phyloP scores from a whole-genome alignment of 2,888 invertebrate species.

The Nasonovia ribisnigri region DNA sequence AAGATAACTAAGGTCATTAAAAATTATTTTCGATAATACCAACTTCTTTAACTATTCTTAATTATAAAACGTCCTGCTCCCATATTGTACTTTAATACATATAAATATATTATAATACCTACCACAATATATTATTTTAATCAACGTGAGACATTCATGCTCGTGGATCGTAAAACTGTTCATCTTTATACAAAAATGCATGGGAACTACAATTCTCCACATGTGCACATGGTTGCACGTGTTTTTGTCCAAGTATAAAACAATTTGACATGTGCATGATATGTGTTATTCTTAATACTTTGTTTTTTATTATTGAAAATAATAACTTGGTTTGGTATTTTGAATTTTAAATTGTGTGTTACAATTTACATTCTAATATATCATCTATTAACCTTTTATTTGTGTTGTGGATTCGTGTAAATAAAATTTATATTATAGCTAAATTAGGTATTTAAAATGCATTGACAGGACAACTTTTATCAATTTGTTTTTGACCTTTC shows the following conservation, averaged over 20 bases:
- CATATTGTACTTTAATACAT: not conserved
- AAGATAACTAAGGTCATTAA: not conserved
- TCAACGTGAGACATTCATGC: not conserved
- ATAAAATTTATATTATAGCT: not conserved
- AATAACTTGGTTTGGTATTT: not conserved
- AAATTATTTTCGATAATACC: not conserved
- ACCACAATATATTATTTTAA: not conserved
- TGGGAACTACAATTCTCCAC: constrained; percentile 39
- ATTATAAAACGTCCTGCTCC: not conserved
- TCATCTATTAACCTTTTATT: not conserved
- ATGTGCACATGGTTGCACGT: constrained; percentile 7
- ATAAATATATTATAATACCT: not conserved
- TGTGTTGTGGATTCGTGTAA: not conserved
- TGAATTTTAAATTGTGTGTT: not conserved
- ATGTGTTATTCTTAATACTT: not conserved
- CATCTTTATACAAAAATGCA: not conserved
- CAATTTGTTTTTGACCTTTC: constrained; percentile 22
- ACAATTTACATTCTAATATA: not conserved
- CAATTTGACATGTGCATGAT: constrained; percentile 23
- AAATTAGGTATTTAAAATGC: not conserved
- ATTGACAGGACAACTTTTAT: not conserved
- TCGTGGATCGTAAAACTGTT: not conserved
- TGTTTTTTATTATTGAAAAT: not conserved
- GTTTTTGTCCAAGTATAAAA: not conserved
- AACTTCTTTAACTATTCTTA: not conserved